Evolutionary conservation across 2,113 vertebrate species (phyloP).

Genomic region (Isichthys henryi): DNA sequence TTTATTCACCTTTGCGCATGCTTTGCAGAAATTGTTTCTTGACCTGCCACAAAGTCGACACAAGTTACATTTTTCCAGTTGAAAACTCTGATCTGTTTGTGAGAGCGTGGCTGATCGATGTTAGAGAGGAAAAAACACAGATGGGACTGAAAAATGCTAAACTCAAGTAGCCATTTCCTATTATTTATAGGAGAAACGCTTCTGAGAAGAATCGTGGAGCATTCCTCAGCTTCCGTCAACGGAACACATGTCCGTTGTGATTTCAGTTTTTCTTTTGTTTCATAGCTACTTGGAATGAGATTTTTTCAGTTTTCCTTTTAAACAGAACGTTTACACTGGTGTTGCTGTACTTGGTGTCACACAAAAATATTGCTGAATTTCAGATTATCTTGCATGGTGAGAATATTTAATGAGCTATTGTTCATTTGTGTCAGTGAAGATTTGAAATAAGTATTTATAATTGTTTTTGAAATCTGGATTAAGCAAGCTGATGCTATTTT

Average conservation of each 20-base stretch:
- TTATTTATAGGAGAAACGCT: constrained; percentile 14
- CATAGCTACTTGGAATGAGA: not conserved
- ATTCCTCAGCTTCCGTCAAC: not conserved
- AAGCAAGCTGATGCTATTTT: constrained; percentile 30
- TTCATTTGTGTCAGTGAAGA: constrained; percentile 28
- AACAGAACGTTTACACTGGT: not conserved
- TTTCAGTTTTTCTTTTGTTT: constrained; percentile 18
- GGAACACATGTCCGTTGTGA: constrained; percentile 5
- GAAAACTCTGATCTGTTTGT: not conserved
- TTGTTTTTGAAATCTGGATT: not conserved
- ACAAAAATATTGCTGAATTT: not conserved
- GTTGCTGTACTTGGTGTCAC: not conserved
- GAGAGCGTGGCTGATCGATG: not conserved
- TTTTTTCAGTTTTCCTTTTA: constrained; percentile 9
- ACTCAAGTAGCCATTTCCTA: not conserved
- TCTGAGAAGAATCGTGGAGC: constrained; percentile 25
- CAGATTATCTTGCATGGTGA: not conserved
- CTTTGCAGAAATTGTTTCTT: not conserved
- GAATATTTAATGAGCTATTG: not conserved
- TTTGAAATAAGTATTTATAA: constrained; percentile 15
- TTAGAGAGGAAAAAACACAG: not conserved
- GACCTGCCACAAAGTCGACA: not conserved
- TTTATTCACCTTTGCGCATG: not conserved
- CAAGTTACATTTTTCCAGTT: not conserved
- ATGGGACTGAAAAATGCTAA: not conserved